These are phyloP conservation scores for Rotaria magnacalcarata DNA, from an alignment of 2,888 invertebrate genomes.

Conservation along the genomic window DNA sequence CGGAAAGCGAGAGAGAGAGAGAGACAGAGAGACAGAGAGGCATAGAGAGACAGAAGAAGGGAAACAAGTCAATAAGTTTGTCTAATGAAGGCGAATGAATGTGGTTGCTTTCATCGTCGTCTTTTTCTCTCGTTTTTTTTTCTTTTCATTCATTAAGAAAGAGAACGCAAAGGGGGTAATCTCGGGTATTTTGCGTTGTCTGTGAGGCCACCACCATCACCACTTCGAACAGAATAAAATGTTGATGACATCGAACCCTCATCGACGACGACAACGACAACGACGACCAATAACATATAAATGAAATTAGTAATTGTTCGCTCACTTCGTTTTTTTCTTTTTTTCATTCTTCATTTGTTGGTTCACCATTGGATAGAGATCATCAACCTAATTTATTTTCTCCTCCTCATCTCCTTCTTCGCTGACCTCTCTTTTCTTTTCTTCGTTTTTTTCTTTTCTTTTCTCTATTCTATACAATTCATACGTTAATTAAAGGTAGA, in stretches of 20 bases:
- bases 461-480: neutral
- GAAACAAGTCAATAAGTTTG: slow-evolving; percentile 31
- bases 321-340: slow-evolving; percentile 9
- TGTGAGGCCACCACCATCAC: slow-evolving; percentile 31
- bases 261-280: slow-evolving; percentile 13
- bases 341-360: slow-evolving; percentile 2
- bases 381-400: slow-evolving; percentile 31
- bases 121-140: slow-evolving; percentile 21
- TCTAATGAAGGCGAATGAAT: slow-evolving; percentile 31
- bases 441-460: neutral
- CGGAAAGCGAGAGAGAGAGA: neutral
- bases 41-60: neutral
- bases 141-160: slow-evolving; percentile 31
- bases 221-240: slow-evolving; percentile 29
- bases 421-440: slow-evolving; percentile 16
- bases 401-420: neutral
- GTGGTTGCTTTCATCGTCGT: slow-evolving; percentile 29
- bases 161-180: slow-evolving; percentile 31
- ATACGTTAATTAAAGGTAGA: slow-evolving; percentile 22
- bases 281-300: slow-evolving; percentile 31
- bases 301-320: neutral
- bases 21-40: neutral
- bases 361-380: slow-evolving; percentile 31
- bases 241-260: slow-evolving; percentile 31
- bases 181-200: slow-evolving; percentile 31